Base-by-base conservation (phyloP, 1,140 invertebrate genomes). In the Mizuhopecten yessoensis region DNA sequence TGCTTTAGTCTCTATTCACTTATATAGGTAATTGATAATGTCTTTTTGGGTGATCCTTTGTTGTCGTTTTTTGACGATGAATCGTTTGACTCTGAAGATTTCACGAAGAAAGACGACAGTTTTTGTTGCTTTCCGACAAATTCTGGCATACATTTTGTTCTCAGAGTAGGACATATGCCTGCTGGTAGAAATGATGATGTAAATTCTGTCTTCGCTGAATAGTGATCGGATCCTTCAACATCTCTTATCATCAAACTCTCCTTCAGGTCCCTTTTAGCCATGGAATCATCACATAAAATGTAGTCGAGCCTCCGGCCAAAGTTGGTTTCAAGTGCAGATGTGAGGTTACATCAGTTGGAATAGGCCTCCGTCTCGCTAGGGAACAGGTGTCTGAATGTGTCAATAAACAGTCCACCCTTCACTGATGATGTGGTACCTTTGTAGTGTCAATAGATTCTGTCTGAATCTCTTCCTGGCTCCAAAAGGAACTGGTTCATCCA, bases 261-360 rank as follows among this genome's bases (percentile, higher is more conserved):
- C 13, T 87, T 89, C 13, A 97, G 91, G 88, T 95, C 94, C 34
- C 87, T 88, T 9, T 89, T 87, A 1, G 95, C 87, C 3, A 97
- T 93, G 29, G 95, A 90, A 42, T 91, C 90, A 93, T 97, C 96
- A 33, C 95, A 93, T 9, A 97, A 91, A 42, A 97, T 97, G 93
- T 97, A 97, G 94, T 97, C 97, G 34, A 97, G 96, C 34, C 97
- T 93, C 42, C 96, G 96, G 23, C 97, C 97, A 95, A 97, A 97
- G 94, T 97, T 97, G 29, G 97, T 97, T 45, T 95, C 90, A 57
- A 97, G 93, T 13, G 97, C 97, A 87, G 96, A 97, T 1, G 96
- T 96, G 75, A 93, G 91, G 0, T 97, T 97, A 90, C 96, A 96
- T 97, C 97, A 97, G 93, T 97, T 97, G 15, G 97, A 97, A 94